Evolutionary conservation across 2,113 vertebrate genomes (phyloP).

Genomic region (Paracanthobrama guichenoti): DNA sequence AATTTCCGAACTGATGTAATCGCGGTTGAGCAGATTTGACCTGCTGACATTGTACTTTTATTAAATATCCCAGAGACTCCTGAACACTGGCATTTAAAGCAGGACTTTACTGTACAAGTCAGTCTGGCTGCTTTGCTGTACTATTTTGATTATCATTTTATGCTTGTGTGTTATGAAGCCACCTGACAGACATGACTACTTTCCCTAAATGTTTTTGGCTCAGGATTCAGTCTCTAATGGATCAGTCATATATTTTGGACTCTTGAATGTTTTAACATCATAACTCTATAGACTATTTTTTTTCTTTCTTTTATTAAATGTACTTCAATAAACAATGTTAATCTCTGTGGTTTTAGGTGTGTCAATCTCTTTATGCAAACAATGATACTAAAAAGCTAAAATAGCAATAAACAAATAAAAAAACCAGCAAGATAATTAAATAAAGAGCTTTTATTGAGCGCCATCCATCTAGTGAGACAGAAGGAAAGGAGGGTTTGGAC

Average conservation of each 20-base stretch:
- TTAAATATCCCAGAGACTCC: not conserved
- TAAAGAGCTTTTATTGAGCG: conserved; percentile 69
- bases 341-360: not conserved
- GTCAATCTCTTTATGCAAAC: not conserved
- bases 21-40: not conserved
- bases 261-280: conserved; percentile 4
- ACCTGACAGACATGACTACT: not conserved
- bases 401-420: not conserved
- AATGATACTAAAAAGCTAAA: not conserved
- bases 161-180: not conserved
- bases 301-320: not conserved
- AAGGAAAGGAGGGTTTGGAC: conserved; percentile 47
- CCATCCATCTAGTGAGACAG: not conserved
- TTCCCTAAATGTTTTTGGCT: not conserved
- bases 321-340: conserved; percentile 48
- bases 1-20: not conserved
- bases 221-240: not conserved
- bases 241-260: not conserved
- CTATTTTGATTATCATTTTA: not conserved
- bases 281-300: not conserved
- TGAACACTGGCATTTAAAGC: not conserved
- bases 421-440: conserved; percentile 60
- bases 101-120: not conserved
- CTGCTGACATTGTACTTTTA: not conserved
- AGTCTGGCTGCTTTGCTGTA: not conserved